Conservation (phyloP, 2,888 invertebrate genomes). For the Pediacus dermestoides region DNA sequence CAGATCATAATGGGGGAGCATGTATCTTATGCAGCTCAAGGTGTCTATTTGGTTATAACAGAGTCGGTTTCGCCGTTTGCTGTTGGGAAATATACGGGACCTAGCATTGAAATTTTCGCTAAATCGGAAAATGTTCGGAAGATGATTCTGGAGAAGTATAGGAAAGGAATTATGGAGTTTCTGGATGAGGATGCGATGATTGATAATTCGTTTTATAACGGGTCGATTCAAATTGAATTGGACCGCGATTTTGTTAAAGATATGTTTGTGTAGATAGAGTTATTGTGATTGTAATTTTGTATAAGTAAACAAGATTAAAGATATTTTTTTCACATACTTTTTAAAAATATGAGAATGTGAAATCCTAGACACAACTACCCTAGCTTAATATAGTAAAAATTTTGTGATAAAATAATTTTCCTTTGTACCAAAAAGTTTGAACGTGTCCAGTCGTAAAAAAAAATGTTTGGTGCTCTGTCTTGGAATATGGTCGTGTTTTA, state of each 20-base stretch:
- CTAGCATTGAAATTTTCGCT: conserved; percentile 36
- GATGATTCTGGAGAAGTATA: conserved; percentile 32
- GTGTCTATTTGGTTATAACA: conserved; percentile 54
- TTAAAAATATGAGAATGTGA: no score
- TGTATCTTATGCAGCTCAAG: conserved; percentile 44
- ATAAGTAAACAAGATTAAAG: no score
- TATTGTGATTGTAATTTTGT: conserved; percentile 1
- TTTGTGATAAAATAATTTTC: no score
- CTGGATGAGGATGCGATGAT: conserved; percentile 31
- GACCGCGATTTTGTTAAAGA: conserved; percentile 15
- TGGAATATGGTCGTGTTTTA: no score
- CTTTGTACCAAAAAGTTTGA: no score
- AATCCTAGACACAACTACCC: no score
- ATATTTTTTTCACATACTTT: no score
- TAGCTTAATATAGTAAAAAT: no score
- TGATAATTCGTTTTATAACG: conserved; percentile 17
- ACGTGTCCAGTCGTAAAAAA: no score
- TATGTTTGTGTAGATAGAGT: conserved; percentile 8
- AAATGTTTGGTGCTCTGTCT: no score
- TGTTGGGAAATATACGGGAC: conserved; percentile 55
- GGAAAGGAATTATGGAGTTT: conserved; percentile 28
- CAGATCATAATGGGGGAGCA: conserved; percentile 54
- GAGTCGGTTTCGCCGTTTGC: conserved; percentile 57
- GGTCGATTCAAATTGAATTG: conserved; percentile 7
- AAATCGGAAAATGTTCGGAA: conserved; percentile 21